Base-by-base conservation (phyloP, 92 coral and sea anemone genomes). In the Meandrina meandrites region DNA sequence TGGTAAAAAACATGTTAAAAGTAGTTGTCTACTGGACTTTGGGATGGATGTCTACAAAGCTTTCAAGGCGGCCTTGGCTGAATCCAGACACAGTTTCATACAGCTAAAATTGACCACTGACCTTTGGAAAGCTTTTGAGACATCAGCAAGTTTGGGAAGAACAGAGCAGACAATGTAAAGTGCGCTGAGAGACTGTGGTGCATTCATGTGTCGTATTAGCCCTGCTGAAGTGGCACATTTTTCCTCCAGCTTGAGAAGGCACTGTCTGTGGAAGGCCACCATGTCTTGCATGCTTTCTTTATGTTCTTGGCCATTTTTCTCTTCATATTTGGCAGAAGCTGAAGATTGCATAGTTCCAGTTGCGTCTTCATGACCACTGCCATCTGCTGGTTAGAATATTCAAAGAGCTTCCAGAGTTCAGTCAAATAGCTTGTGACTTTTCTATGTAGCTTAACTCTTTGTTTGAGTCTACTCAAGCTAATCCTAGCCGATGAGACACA, bases 181-280 rank as follows among this genome's bases (percentile, higher is more conserved):
- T 45, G 91, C 84, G 37, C 91, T 84, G 73, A 89, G 84, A 45
- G 72, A 85, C 69, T 89, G 84, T 24, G 92, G 34, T 19, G 78
- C 79, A 71, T 85, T 89, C 82, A 89, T 89, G 92, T 84, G 89
- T 24, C n/a, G n/a, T 73, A 89, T 58, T 48, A 85, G 82, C 45
- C 92, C 92, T 66, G 84, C 89, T 89, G 89, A 84, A 12, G 92
- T 89, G 77, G 92, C 89, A 45, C 92, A 84, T 18, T 85, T 79
- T 17, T 69, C 92, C 79, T 89, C 27, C 69, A 89, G 82, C 60
- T 84, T 48, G 70, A 66, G 42, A 14, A 89, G 92, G 92, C 81
- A 89, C 84, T 89, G 86, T 89, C 89, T 42, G 89, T 89, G 19
- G 89, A 89, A 22, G 85, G 92, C 86, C 92, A 89, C 48, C 81